Percentiles rank a stretch among this genome's conserved stretches.
These are phyloP conservation scores for Theristus sp. DNA, from an alignment of 2,888 invertebrate species.

Conservation along the genomic window DNA sequence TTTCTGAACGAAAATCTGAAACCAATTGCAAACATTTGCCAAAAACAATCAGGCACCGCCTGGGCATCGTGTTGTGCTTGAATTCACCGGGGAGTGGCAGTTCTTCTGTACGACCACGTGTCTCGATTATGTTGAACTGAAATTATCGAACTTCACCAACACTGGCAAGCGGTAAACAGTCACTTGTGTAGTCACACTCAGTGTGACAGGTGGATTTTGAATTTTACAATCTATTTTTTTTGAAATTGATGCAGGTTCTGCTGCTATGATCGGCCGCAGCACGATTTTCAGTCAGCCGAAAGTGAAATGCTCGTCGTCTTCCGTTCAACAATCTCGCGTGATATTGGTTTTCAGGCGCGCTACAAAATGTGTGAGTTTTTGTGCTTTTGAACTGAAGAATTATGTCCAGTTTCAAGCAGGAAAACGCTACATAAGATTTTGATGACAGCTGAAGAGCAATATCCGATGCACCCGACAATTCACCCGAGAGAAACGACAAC, in stretches of 20 bases:
- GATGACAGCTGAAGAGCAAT: too few species aligned
- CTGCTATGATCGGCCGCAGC: constrained; percentile 41
- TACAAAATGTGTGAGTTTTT: constrained; percentile 12
- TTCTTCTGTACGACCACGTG: constrained; percentile 26
- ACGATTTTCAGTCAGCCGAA: constrained; percentile 95
- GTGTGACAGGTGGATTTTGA: not conserved
- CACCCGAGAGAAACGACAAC: not conserved
- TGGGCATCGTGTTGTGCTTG: constrained; percentile 15
- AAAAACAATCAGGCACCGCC: constrained; percentile 11
- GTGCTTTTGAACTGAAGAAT: not conserved
- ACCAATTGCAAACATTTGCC: too few species aligned
- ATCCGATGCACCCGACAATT: not conserved
- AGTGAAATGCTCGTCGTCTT: constrained; percentile 67
- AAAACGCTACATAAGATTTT: too few species aligned
- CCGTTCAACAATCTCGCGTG: constrained; percentile 16
- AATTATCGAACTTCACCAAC: constrained; percentile 19
- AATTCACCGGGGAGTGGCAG: constrained; percentile 24
- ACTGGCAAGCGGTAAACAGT: constrained; percentile 20
- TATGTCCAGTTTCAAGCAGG: not conserved
- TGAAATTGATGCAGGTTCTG: constrained; percentile 16
- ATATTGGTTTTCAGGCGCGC: constrained; percentile 19
- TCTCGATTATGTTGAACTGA: constrained; percentile 25
- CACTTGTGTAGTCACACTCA: not conserved
- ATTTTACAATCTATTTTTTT: not conserved
- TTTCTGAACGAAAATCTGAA: too few species aligned